Conservation (phyloP, 2,797 vertebrate genomes). For the Corythornis leucogaster region DNA sequence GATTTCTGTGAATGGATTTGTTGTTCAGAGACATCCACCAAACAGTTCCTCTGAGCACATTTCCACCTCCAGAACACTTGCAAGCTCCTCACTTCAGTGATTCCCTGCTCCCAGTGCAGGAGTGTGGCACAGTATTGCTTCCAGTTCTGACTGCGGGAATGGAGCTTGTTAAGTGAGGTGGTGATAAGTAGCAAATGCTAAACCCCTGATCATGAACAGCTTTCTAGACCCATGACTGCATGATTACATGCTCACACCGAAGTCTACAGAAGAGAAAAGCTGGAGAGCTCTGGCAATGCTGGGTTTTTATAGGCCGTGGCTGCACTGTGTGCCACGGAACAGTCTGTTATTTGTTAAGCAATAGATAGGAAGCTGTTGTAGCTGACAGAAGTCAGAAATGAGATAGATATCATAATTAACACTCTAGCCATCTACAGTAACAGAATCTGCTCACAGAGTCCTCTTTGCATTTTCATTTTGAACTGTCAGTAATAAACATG, state of each 20-base stretch:
- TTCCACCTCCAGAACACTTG: conserved; percentile 61
- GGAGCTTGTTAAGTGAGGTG: conserved; percentile 40
- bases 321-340: not conserved
- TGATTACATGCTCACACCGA: not conserved
- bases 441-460: not conserved
- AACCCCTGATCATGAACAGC: conserved; percentile 27
- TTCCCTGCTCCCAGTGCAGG: not conserved
- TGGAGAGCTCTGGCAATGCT: not conserved
- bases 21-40: conserved; percentile 44
- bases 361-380: not conserved
- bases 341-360: too few species aligned
- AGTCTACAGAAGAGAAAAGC: not conserved
- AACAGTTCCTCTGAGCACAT: conserved; percentile 48
- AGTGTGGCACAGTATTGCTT: conserved; percentile 27
- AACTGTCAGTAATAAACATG: not conserved
- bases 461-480: conserved; percentile 16
- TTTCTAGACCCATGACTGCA: conserved; percentile 9
- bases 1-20: conserved; percentile 60
- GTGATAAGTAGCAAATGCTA: conserved; percentile 37
- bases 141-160: conserved; percentile 18
- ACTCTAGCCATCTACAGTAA: conserved; percentile 26
- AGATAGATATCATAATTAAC: not conserved
- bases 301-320: not conserved
- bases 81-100: conserved; percentile 62
- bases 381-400: conserved; percentile 15